Percentiles rank a stretch among this genome's conserved stretches.
These are phyloP conservation scores for Bombus terrestris DNA, from an alignment of 1,140 invertebrate species.

Conservation along the genomic window DNA sequence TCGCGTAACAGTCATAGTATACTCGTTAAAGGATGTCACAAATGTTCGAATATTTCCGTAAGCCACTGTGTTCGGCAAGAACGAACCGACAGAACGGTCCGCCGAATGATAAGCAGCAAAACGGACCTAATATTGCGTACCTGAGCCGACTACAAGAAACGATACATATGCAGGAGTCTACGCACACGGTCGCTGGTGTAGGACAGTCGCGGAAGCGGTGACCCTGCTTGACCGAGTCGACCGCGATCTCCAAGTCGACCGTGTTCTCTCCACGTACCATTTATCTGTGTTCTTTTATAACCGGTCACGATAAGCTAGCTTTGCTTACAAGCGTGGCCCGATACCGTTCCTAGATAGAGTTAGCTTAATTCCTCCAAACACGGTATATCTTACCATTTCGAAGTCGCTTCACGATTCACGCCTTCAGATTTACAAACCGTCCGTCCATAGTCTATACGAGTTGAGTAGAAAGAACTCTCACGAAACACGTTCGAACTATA, in stretches of 20 bases:
- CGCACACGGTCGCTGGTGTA: neutral
- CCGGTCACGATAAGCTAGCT: slow-evolving; percentile 38
- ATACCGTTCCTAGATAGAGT: neutral
- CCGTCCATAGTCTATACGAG: neutral
- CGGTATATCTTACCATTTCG: too few species aligned
- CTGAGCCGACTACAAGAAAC: neutral
- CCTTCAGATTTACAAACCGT: too few species aligned
- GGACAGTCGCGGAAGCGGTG: slow-evolving; percentile 52
- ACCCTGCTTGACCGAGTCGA: slow-evolving; percentile 51
- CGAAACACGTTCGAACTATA: neutral
- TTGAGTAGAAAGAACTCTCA: neutral
- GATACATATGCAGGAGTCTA: neutral
- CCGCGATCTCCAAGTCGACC: slow-evolving; percentile 54
- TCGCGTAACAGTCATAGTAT: too few species aligned
- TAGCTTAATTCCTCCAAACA: neutral
- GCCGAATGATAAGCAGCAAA: neutral
- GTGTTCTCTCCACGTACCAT: slow-evolving; percentile 20
- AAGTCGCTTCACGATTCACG: neutral
- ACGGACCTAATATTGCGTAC: neutral
- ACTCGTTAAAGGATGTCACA: too few species aligned
- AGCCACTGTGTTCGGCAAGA: neutral
- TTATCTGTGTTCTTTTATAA: slow-evolving; percentile 61
- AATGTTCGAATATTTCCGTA: neutral
- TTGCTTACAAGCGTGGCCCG: slow-evolving; percentile 2
- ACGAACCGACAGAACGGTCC: neutral